Conservation (phyloP, 2,113 vertebrate species). For the Acanthochromis polyacanthus region DNA sequence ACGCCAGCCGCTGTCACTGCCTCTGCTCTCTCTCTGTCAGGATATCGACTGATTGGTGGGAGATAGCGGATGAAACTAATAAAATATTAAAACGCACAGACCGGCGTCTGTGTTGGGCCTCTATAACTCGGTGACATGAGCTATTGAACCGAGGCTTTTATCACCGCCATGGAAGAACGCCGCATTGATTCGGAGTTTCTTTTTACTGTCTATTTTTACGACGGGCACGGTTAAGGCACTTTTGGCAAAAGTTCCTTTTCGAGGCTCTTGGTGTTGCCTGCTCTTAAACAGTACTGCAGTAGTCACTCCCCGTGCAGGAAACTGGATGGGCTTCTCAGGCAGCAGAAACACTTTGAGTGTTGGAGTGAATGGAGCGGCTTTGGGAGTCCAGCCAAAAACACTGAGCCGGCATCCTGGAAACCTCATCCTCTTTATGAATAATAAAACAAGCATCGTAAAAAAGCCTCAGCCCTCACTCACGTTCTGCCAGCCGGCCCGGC, state of each 20-base stretch:
- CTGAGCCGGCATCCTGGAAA: slow-evolving; percentile 67
- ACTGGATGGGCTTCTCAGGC: slow-evolving; percentile 26
- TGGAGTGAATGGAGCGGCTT: slow-evolving; percentile 51
- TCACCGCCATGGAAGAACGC: slow-evolving; percentile 48
- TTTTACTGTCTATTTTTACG: slow-evolving; percentile 53
- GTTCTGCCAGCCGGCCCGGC: slow-evolving; percentile 47
- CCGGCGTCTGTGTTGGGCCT: slow-evolving; percentile 45
- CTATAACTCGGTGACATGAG: slow-evolving; percentile 62
- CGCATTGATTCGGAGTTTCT: slow-evolving; percentile 54
- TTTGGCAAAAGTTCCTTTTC: slow-evolving; percentile 34
- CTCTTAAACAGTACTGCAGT: slow-evolving; percentile 14
- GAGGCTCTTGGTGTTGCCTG: background rate
- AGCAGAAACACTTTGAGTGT: slow-evolving; percentile 17
- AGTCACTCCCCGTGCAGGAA: slow-evolving; percentile 7
- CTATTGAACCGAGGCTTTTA: slow-evolving; percentile 70
- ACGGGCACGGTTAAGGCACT: slow-evolving; percentile 31
- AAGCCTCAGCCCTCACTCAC: slow-evolving; percentile 53
- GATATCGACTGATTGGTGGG: slow-evolving; percentile 67
- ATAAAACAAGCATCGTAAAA: slow-evolving; percentile 74
- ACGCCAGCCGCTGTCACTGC: slow-evolving; percentile 31
- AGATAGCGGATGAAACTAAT: slow-evolving; percentile 72
- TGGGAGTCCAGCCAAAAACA: slow-evolving; percentile 59
- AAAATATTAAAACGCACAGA: slow-evolving; percentile 74
- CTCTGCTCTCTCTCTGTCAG: slow-evolving; percentile 36
- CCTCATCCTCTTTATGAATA: slow-evolving; percentile 77